A percentile compares a stretch with the other conserved stretches of the same genome.
phyloP scores from a whole-genome alignment of 1,140 invertebrate species.

The Vanessa tameamea region DNA sequence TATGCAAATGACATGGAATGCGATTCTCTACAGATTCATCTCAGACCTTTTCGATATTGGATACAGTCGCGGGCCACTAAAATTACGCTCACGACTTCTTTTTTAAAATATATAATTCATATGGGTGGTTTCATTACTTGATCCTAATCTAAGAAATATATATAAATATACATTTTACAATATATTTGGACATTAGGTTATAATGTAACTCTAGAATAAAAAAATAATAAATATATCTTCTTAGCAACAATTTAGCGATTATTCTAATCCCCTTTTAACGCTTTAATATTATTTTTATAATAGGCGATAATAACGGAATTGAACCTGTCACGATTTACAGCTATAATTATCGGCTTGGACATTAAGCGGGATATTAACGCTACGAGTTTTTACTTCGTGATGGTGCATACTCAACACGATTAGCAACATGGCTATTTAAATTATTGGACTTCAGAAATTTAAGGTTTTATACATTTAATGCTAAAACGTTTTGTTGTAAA shows the following conservation, averaged over 20 bases:
- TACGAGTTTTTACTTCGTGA: constrained; percentile 53
- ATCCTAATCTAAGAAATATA: too few species aligned
- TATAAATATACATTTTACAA: too few species aligned
- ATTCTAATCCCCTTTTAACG: constrained; percentile 27
- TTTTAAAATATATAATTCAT: not conserved
- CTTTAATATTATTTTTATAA: constrained; percentile 29
- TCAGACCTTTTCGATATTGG: constrained; percentile 50
- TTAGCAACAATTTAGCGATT: constrained; percentile 7
- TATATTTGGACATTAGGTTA: not conserved
- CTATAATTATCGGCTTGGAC: constrained; percentile 36
- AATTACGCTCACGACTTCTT: constrained; percentile 37
- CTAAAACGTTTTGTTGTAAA: constrained; percentile 24
- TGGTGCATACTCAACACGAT: constrained; percentile 65
- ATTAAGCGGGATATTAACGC: constrained; percentile 53
- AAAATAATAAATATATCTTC: not conserved
- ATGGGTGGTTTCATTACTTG: too few species aligned
- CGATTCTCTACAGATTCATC: constrained; percentile 57
- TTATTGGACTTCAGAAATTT: constrained; percentile 58
- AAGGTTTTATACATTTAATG: constrained; percentile 48
- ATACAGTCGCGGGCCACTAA: constrained; percentile 45
- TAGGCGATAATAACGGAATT: constrained; percentile 30
- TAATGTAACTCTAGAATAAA: not conserved
- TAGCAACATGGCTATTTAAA: constrained; percentile 64
- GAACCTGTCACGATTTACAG: constrained; percentile 33
- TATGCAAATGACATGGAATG: constrained; percentile 59